These are phyloP conservation scores for Xylota segnis DNA, from an alignment of 2,888 invertebrate species.

Conservation along the genomic window DNA sequence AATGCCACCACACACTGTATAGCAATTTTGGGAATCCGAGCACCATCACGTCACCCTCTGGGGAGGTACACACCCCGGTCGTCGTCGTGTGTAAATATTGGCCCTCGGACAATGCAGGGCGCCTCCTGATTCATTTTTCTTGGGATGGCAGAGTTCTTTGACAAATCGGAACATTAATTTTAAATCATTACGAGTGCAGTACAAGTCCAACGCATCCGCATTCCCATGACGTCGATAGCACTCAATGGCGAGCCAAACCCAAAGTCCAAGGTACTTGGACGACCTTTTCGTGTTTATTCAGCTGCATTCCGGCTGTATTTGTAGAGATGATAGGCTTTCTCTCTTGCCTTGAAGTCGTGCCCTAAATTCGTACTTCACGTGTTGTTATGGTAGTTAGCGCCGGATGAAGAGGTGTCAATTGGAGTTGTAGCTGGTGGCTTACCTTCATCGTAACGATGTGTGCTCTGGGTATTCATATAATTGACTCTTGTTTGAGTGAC, in stretches of 20 bases:
- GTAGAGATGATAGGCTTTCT: neutral
- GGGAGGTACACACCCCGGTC: slow-evolving; percentile 46
- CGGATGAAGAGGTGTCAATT: neutral
- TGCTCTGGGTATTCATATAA: neutral
- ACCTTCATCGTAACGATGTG: neutral
- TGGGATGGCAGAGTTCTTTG: slow-evolving; percentile 12
- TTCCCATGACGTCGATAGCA: slow-evolving; percentile 23
- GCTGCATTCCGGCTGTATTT: neutral
- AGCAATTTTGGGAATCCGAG: slow-evolving; percentile 40
- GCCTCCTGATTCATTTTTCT: slow-evolving; percentile 2
- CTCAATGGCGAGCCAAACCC: slow-evolving; percentile 14
- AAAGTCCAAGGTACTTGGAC: slow-evolving; percentile 2
- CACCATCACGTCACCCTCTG: slow-evolving; percentile 5
- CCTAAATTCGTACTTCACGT: neutral
- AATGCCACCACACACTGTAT: slow-evolving; percentile 69
- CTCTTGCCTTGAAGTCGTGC: neutral
- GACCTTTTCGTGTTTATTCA: neutral
- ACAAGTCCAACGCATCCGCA: slow-evolving; percentile 29
- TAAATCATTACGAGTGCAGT: slow-evolving; percentile 22
- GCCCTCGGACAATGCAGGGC: slow-evolving; percentile 44
- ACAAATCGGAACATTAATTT: slow-evolving; percentile 37
- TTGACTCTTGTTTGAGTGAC: neutral
- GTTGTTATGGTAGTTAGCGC: neutral
- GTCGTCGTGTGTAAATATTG: slow-evolving; percentile 56
- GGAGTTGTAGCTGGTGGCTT: neutral